phyloP scores from a whole-genome alignment of 2,888 invertebrate species.

The Keiferia lycopersicella region DNA sequence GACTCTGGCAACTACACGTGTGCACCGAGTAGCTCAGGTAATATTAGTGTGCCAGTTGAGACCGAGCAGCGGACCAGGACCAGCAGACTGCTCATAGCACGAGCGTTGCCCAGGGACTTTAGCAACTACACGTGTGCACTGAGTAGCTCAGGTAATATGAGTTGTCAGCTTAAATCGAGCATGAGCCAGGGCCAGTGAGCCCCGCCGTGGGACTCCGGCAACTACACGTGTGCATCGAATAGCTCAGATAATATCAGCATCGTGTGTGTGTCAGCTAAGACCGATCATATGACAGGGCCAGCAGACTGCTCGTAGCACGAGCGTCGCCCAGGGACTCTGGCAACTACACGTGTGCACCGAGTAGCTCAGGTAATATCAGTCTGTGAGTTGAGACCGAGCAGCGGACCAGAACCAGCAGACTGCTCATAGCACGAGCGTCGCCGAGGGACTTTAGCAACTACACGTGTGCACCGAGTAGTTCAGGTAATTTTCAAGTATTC shows the following conservation, averaged over 20 bases:
- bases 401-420: slow-evolving; percentile 90
- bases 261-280: neutral
- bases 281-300: too few species aligned
- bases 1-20: slow-evolving; percentile 96
- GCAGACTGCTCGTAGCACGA: too few species aligned
- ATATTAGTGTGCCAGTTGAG: neutral
- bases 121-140: too few species aligned
- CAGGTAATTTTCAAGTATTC: too few species aligned
- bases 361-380: slow-evolving; percentile 83
- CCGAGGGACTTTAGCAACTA: slow-evolving; percentile 94
- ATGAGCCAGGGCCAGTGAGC: slow-evolving; percentile 93
- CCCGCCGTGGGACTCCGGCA: slow-evolving; percentile 91
- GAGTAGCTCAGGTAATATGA: slow-evolving; percentile 89
- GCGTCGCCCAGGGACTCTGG: too few species aligned
- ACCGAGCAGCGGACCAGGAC: slow-evolving; percentile 85
- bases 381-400: slow-evolving; percentile 91
- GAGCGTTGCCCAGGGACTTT: slow-evolving; percentile 91
- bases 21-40: slow-evolving; percentile 90
- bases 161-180: slow-evolving; percentile 93
- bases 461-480: slow-evolving; percentile 93
- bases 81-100: too few species aligned
- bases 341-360: slow-evolving; percentile 93
- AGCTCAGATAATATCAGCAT: slow-evolving; percentile 83
- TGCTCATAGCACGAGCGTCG: slow-evolving; percentile 92
- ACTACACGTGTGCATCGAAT: slow-evolving; percentile 94